phyloP scores from a whole-genome alignment of 2,888 invertebrate genomes.

The Allophyes oxyacanthae region DNA sequence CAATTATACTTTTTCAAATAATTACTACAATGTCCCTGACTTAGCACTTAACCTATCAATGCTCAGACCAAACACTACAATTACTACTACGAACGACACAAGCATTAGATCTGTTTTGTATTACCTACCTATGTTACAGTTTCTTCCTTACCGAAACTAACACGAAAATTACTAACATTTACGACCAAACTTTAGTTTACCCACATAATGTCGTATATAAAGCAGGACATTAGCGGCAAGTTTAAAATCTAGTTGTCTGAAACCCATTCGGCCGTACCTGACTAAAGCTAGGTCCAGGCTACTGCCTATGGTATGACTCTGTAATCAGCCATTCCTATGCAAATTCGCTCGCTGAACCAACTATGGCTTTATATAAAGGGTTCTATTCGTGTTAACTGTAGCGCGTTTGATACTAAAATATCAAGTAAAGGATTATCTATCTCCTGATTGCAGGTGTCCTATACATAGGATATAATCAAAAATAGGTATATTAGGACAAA shows the following conservation, averaged over 20 bases:
- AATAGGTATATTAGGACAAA: too few species aligned
- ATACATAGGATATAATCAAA: too few species aligned
- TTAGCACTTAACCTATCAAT: too few species aligned
- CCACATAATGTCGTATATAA: constrained; percentile 55
- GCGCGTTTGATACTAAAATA: constrained; percentile 47
- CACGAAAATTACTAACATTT: constrained; percentile 22
- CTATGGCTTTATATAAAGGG: constrained; percentile 84
- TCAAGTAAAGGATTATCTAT: too few species aligned
- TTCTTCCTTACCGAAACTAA: not conserved
- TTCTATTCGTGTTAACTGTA: constrained; percentile 55
- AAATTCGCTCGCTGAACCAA: constrained; percentile 85
- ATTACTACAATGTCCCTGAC: too few species aligned
- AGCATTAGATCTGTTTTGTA: too few species aligned
- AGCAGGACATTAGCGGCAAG: constrained; percentile 56
- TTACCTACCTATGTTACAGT: too few species aligned
- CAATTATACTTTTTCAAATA: too few species aligned
- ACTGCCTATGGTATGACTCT: constrained; percentile 81
- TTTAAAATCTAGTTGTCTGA: constrained; percentile 66
- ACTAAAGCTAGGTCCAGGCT: constrained; percentile 69
- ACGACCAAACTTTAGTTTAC: constrained; percentile 21
- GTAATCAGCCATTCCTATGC: constrained; percentile 88
- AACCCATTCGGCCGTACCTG: constrained; percentile 60
- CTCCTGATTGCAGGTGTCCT: too few species aligned
- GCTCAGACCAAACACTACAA: too few species aligned
- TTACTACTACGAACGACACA: too few species aligned